Evolutionary conservation across 2,113 vertebrate genomes (phyloP).

Genomic region (Pollimyrus isidori): DNA sequence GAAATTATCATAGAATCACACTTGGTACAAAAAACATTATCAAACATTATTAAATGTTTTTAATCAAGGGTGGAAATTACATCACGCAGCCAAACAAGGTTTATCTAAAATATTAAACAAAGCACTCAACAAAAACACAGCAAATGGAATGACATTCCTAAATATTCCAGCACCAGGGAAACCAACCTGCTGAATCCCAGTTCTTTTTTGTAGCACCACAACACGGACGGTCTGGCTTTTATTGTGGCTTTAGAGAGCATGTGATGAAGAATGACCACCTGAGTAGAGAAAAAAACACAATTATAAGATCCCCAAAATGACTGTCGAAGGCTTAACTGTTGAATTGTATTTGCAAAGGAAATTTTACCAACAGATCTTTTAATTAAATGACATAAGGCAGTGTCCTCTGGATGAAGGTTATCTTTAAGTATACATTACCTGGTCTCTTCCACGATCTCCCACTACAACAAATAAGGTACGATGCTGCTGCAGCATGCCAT

Average conservation of each 20-base stretch:
- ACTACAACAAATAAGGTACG: slow-evolving; percentile 83
- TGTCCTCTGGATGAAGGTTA: not conserved
- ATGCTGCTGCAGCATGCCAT: slow-evolving; percentile 77
- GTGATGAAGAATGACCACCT: slow-evolving; percentile 98
- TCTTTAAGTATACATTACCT: slow-evolving; percentile 56
- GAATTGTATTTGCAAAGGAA: not conserved
- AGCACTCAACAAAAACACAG: not conserved
- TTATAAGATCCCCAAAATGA: not conserved
- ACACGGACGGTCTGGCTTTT: slow-evolving; percentile 82
- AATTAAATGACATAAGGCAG: not conserved
- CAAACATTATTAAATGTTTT: not conserved
- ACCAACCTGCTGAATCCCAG: slow-evolving; percentile 90
- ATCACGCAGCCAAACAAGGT: not conserved
- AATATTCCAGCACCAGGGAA: not conserved
- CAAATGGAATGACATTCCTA: not conserved
- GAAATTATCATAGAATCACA: not conserved
- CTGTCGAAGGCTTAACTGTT: not conserved
- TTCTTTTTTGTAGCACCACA: slow-evolving; percentile 98
- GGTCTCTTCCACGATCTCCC: slow-evolving; percentile 86
- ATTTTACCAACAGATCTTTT: not conserved
- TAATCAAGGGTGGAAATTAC: not conserved
- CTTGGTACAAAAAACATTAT: not conserved
- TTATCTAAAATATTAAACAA: not conserved
- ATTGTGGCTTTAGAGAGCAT: slow-evolving; percentile 94
- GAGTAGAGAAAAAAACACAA: slow-evolving; percentile 23